Conservation (phyloP, 2,113 vertebrate species). For the Vulpes ferrilata region DNA sequence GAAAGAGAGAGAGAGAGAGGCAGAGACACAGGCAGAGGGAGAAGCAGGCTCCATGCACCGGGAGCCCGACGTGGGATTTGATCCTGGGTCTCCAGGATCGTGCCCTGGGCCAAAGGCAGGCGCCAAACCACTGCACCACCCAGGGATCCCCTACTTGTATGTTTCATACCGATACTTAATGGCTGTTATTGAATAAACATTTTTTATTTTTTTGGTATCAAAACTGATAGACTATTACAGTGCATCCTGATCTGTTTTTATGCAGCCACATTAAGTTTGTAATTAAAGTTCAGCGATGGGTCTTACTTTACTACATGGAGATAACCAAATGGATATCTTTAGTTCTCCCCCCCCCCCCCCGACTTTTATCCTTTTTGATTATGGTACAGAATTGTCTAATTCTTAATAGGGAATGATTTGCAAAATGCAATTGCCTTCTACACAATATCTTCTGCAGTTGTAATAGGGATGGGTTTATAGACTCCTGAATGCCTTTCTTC, state of each 20-base stretch:
- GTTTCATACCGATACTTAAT: neutral
- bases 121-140: too few species aligned
- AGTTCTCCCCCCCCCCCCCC: rapidly evolving
- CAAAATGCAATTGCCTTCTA: neutral
- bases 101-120: too few species aligned
- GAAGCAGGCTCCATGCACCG: too few species aligned
- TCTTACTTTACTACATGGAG: neutral
- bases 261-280: neutral
- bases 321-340: neutral
- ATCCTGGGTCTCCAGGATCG: too few species aligned
- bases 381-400: neutral
- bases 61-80: too few species aligned
- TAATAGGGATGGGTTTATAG: neutral
- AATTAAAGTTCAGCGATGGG: neutral
- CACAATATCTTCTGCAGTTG: neutral
- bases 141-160: neutral
- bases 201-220: neutral
- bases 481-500: neutral
- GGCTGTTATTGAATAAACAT: neutral
- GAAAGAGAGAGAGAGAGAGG: too few species aligned
- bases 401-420: neutral
- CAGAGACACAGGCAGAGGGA: too few species aligned
- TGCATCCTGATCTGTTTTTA: neutral
- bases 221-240: neutral
- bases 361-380: constrained; percentile 12